Conservation (phyloP, 2,888 invertebrate species). For the Spodoptera picta region DNA sequence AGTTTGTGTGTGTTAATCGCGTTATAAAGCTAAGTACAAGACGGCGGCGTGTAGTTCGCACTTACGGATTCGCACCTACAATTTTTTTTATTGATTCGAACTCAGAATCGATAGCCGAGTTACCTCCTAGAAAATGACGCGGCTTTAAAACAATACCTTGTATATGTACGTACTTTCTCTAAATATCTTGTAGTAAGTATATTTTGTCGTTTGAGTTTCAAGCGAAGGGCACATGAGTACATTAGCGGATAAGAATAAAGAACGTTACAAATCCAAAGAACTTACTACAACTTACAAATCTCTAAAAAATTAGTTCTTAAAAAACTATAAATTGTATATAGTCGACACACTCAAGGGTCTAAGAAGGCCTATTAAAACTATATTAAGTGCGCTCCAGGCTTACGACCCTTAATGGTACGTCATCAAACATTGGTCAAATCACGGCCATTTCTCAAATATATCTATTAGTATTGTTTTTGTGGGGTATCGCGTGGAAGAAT, state of each 20-base stretch:
- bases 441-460: conserved; percentile 43
- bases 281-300: conserved; percentile 1
- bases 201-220: no score
- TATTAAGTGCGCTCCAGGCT: conserved; percentile 71
- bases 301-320: conserved; percentile 26
- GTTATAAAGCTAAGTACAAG: no score
- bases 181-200: no score
- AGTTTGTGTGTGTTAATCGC: no score
- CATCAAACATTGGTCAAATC: conserved; percentile 70
- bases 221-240: no score
- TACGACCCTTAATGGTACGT: conserved; percentile 65
- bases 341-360: conserved; percentile 45
- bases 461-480: conserved; percentile 41
- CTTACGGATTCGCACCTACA: no score
- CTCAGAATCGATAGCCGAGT: no score
- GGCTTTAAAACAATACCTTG: no score
- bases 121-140: no score
- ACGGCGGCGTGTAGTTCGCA: no score
- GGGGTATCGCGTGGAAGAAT: conserved; percentile 1
- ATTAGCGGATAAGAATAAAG: not conserved
- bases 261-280: conserved; percentile 15
- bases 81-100: no score
- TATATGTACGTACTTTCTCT: no score
- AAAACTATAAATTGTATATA: conserved; percentile 11
- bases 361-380: conserved; percentile 69